Evolutionary conservation across 2,888 invertebrate species (phyloP).

Genomic region (Synanthedon vespiformis): DNA sequence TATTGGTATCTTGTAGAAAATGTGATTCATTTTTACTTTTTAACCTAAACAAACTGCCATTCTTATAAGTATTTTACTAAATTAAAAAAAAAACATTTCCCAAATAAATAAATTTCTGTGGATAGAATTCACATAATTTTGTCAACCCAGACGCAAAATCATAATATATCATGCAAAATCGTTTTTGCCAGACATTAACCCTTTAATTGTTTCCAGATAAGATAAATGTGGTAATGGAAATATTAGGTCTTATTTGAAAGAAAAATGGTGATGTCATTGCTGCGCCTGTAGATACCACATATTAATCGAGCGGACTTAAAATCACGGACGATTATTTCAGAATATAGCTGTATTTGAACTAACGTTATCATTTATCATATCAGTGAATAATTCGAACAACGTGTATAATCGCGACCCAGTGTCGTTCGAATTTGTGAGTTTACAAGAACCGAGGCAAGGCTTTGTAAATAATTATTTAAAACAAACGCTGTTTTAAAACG

Average conservation of each 20-base stretch:
- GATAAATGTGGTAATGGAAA: slow-evolving; percentile 6
- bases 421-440: neutral
- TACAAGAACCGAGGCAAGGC: slow-evolving; percentile 10
- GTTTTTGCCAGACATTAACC: too few relatives aligned
- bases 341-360: slow-evolving; percentile 10
- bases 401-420: too few relatives aligned
- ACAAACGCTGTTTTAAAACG: slow-evolving; percentile 25
- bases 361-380: slow-evolving; percentile 10
- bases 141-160: too few relatives aligned
- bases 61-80: too few relatives aligned
- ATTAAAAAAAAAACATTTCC: too few relatives aligned
- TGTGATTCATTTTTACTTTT: too few relatives aligned
- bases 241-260: neutral
- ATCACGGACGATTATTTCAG: slow-evolving; percentile 10
- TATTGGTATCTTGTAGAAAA: too few relatives aligned
- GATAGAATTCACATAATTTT: too few relatives aligned
- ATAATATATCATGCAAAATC: too few relatives aligned
- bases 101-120: too few relatives aligned
- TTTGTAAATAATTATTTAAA: slow-evolving; percentile 41
- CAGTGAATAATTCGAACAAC: slow-evolving; percentile 9
- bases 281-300: neutral
- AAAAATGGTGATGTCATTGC: neutral
- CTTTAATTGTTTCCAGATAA: slow-evolving; percentile 3
- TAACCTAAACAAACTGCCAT: too few relatives aligned
- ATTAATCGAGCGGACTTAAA: slow-evolving; percentile 3